Percentiles rank a stretch among this genome's conserved stretches.
Evolutionary conservation across 2,113 vertebrate species (phyloP).

Genomic region (Hippopotamus amphibius): DNA sequence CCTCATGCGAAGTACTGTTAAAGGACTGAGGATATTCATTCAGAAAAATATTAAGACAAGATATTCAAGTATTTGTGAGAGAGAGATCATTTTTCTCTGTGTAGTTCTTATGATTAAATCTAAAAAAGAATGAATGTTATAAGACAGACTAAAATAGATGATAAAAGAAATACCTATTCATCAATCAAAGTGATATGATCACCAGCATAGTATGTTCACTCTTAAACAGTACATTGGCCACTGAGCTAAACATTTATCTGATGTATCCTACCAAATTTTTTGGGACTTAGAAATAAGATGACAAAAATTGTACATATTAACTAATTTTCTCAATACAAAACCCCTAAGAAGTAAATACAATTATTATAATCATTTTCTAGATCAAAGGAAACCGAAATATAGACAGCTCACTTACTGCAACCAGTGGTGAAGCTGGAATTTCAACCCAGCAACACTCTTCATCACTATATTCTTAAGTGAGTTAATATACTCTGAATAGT

Average conservation of each 20-base stretch:
- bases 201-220: background rate
- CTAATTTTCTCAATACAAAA: background rate
- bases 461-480: background rate
- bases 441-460: background rate
- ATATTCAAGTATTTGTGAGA: background rate
- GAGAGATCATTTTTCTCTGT: background rate
- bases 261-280: background rate
- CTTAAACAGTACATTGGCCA: background rate
- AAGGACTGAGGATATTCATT: background rate
- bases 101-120: background rate
- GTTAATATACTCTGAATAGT: background rate
- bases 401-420: background rate
- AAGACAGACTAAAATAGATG: background rate
- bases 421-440: background rate
- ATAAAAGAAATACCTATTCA: background rate
- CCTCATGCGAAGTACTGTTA: background rate
- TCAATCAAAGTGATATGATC: background rate
- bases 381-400: background rate
- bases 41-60: background rate
- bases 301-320: background rate
- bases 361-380: conserved; percentile 12
- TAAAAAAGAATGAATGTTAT: background rate
- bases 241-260: background rate
- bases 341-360: background rate
- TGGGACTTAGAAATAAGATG: background rate